Conservation (phyloP, 1,140 invertebrate genomes). For the Drosophila trapezifrons region DNA sequence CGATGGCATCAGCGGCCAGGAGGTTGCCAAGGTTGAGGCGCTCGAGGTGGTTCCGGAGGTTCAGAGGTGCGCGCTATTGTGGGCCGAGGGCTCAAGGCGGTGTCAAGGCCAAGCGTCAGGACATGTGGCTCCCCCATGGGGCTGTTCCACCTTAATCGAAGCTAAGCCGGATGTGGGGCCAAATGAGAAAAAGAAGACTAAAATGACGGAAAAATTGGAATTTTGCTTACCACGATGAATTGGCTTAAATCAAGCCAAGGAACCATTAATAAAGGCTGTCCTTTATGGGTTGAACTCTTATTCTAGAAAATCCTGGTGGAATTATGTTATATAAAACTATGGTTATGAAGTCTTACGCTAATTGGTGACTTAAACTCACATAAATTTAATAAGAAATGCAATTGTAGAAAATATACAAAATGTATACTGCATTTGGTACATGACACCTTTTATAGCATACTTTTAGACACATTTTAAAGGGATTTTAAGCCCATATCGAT, state of each 20-base stretch:
- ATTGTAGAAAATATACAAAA: too few species aligned
- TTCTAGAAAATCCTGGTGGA: not conserved
- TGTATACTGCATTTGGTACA: too few species aligned
- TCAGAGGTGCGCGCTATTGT: conserved; percentile 14
- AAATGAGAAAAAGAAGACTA: conserved; percentile 20
- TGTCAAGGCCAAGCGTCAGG: conserved; percentile 67
- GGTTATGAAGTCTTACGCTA: not conserved
- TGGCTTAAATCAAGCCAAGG: conserved; percentile 19
- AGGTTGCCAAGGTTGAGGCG: conserved; percentile 13
- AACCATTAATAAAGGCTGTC: not conserved
- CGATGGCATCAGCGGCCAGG: conserved; percentile 55
- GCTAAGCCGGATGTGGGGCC: conserved; percentile 44
- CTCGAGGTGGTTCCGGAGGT: conserved; percentile 2
- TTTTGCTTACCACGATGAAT: conserved; percentile 27
- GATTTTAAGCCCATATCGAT: too few species aligned
- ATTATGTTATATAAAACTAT: not conserved
- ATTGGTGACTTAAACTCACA: fast-evolving
- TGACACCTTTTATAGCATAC: not conserved
- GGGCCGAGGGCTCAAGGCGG: conserved; percentile 16
- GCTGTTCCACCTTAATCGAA: conserved; percentile 53
- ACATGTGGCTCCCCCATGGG: conserved; percentile 39
- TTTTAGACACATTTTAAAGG: not conserved
- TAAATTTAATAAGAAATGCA: not conserved
- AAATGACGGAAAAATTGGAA: conserved; percentile 27
- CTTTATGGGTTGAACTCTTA: not conserved